Evolutionary conservation across 2,797 vertebrate species (phyloP), one percentile per base, ranked within the genome.

Genomic region (Falco berigora): DNA sequence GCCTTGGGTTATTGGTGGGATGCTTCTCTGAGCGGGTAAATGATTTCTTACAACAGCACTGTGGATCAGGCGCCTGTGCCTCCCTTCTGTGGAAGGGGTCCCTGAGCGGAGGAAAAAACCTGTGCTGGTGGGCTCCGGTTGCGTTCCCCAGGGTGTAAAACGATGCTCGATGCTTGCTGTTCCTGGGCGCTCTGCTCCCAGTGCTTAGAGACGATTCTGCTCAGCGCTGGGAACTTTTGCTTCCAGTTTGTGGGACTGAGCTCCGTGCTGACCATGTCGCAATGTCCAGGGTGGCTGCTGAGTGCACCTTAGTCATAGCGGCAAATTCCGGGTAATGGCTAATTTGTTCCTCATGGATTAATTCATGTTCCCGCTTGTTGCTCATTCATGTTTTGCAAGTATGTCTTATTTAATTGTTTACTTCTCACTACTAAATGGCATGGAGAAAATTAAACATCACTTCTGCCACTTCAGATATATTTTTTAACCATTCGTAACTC

Each of bases 1-100:
- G 97, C 97, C 92, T 97, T 96, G 98, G 77, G 66, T 91, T 98
- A 95, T 17, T 83, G 97, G 87, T 96, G 92, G 82, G 97, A 82
- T 16, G 64, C 64, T 75, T 68, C 86, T 78, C 50, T 25, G 5
- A 13, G 8, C 1, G 25, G 34, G 10, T 3, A 6, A 46, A 10
- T 9, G 52, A 12, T 8, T 56, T 30, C 52, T 75, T n/a, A 42
- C 67, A n/a, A 8, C 20, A n/a, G 69, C 64, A 19, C 56, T n/a
- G 32, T 2, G 44, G 34, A 10, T 62, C 62, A 34, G 81, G 6
- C 3, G 2, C 30, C 56, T 50, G 25, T 8, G 28, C 38, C 61
- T 74, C 13, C 27, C n/a, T 46, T 21, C n/a, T 16, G 21, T 9
- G 12, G 28, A 21, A 59, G 58, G 49, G 36, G 25, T 84, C 69